Base-by-base conservation (phyloP, 2,888 invertebrate species). In the Melinopterus prodromus region DNA sequence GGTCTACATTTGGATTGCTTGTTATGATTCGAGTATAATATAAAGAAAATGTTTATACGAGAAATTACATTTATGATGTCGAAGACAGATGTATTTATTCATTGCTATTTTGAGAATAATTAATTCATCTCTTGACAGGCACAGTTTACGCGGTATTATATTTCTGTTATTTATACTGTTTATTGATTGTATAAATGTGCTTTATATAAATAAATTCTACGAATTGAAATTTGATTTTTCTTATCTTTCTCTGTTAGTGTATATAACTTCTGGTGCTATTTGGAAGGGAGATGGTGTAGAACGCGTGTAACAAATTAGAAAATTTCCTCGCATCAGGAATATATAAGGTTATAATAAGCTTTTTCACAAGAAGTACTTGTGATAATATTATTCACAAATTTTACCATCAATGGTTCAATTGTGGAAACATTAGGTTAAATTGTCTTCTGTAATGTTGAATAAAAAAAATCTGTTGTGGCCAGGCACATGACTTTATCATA, bases 161-260 rank as follows among this genome's bases (percentile, higher is more conserved):
- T 74, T 36, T 74, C 74, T 74, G 74, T 74, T 74, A 36, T 74
- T 74, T 74, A 74, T 74, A 74, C 74, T 74, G 74, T 74, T 74
- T 74, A 74, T 74, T 74, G 35, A 74, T 74, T 74, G 74, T 74
- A 74, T 37, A 74, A 74, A 74, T 37, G 37, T 74, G 74, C 74
- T 74, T 74, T 74, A 74, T 74, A 74, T 36, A 36, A 74, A 74
- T 74, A 74, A 74, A 74, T 74, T 74, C 16, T 74, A 74, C 36
- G 37, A 74, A 74, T 74, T 35, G 37, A 74, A 7, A 6, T 71
- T 71, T 71, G 6, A 26, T n/a, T 6, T 4, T 12, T 71, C 71
- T 71, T 71, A 16, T 71, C 5, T 53, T 12, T 53, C 26, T 3
- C 2, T 26, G 3, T 1, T 26, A 26, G 26, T 26, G 26, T 26